Evolutionary conservation across 2,113 vertebrate genomes (phyloP).

Genomic region (Alaudala cheleensis): DNA sequence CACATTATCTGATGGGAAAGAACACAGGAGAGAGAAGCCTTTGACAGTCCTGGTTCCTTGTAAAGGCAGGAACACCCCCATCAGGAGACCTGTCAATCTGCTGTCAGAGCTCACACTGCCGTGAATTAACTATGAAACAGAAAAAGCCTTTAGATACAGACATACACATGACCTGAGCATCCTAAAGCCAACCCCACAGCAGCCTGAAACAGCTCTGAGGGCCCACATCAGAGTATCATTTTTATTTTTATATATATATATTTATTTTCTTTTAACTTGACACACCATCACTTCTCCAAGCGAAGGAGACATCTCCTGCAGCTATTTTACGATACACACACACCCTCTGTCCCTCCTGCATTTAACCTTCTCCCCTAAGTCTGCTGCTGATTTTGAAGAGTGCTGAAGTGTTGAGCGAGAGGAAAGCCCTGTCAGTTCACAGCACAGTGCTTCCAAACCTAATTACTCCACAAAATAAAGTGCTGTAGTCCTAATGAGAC

Average conservation of each 20-base stretch:
- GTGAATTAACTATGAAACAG: not conserved
- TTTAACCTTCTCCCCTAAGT: not conserved
- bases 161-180: not conserved
- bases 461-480: not conserved
- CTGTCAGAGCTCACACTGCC: not conserved
- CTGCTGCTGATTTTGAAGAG: not conserved
- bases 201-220: not conserved
- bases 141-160: not conserved
- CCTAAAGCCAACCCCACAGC: not conserved
- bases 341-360: not conserved
- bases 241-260: no score
- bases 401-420: not conserved
- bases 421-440: not conserved
- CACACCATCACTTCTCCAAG: not conserved
- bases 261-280: not conserved
- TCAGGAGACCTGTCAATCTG: slow-evolving; percentile 12
- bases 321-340: not conserved
- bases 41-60: not conserved
- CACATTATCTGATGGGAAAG: not conserved
- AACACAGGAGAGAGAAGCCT: not conserved
- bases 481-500: not conserved
- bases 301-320: not conserved
- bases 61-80: not conserved
- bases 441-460: not conserved
- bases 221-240: not conserved